These are phyloP conservation scores for Casuarius casuarius DNA, from an alignment of 2,113 vertebrate species.

Conservation along the genomic window DNA sequence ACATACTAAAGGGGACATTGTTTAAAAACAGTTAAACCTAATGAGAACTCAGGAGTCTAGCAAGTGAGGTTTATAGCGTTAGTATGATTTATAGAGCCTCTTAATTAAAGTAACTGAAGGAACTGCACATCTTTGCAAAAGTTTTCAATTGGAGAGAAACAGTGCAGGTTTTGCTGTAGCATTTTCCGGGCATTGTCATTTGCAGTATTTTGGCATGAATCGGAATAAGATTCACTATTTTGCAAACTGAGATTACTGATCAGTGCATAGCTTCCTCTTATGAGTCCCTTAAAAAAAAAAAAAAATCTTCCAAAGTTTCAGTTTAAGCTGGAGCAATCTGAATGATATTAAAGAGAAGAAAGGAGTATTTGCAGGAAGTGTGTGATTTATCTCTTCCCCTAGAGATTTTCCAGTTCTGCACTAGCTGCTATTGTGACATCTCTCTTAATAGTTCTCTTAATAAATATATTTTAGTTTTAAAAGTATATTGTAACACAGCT, in stretches of 20 bases:
- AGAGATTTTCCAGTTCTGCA: background rate
- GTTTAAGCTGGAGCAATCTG: background rate
- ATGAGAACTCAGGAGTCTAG: background rate
- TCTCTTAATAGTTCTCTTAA: background rate
- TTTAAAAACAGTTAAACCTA: slow-evolving; percentile 20
- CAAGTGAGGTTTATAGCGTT: background rate
- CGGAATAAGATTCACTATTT: background rate
- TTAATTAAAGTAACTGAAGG: background rate
- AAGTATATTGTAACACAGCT: background rate
- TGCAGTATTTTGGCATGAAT: background rate
- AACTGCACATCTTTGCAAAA: background rate
- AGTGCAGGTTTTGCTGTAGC: background rate
- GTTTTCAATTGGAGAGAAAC: background rate
- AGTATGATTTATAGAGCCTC: slow-evolving; percentile 25
- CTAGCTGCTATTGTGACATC: background rate
- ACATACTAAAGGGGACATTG: background rate
- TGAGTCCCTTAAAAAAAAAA: background rate
- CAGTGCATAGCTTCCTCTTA: background rate
- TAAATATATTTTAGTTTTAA: background rate
- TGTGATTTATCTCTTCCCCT: background rate
- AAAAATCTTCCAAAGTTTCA: background rate
- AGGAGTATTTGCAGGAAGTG: background rate
- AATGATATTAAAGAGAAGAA: background rate
- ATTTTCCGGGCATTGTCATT: background rate
- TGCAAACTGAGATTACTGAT: background rate